Base-by-base conservation (phyloP, 1,140 invertebrate genomes). In the Tenebrio molitor region DNA sequence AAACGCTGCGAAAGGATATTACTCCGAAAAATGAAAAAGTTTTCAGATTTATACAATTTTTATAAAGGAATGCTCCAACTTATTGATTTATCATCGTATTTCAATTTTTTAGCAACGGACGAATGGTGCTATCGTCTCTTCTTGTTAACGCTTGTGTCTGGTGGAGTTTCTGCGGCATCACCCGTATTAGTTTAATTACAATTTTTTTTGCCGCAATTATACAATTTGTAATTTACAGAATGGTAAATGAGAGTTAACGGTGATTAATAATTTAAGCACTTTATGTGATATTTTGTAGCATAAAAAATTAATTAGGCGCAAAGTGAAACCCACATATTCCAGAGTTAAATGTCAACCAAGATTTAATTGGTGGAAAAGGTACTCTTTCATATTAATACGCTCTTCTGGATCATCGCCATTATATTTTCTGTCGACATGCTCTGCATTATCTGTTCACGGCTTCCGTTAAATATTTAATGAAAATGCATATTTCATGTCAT, bases 11-110 rank as follows among this genome's bases (percentile, higher is more conserved):
- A n/a, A n/a, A n/a, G 15, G 23, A 58, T 58, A 58, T 58, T 58
- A 29, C 50, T 10, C n/a, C 29, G 23, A 29, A 58, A 58, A 58
- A 58, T 58, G 50, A 12, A 58, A 58, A 58, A 58, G n/a, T 29
- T 25, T 21, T 17, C 23, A 25, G 50, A 58, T 58, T 58, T 29
- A 25, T 58, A 25, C 50, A 58, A 58, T 58, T 58, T 58, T 58
- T 58, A 58, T 58, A 58, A 58, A 58, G 21, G 23, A 58, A 58
- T 58, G 15, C 23, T 23, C 23, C 14, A 29, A 58, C 19, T 58
- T 58, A 58, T 58, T 58, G 50, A 58, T 58, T 58, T 58, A 58
- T 21, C 12, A 10, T 14, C 21, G 50, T 23, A 25, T 58, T 58
- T 58, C 50, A 58, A 58, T 58, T 58, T 58, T 58, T 58, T 58